These are phyloP conservation scores for Morbakka virulenta DNA, from an alignment of 30 jellyfish, hydroid and myxozoan species.

Conservation along the genomic window DNA sequence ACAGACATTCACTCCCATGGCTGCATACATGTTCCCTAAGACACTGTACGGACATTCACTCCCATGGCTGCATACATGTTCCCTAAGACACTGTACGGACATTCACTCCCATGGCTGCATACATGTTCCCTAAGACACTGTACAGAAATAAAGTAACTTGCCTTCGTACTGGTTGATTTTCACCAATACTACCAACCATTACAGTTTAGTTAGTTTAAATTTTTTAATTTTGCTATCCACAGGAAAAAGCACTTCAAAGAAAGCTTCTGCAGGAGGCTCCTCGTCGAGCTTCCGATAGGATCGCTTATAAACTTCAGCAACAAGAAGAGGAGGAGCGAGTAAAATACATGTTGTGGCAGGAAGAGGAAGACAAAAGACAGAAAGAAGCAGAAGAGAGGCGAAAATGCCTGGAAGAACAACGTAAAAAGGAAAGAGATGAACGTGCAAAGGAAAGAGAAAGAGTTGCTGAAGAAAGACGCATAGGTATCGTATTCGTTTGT, in stretches of 20 bases:
- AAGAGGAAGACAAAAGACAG: conserved; percentile 47
- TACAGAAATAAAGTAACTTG: too few species aligned
- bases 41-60: too few species aligned
- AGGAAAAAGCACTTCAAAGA: conserved; percentile 84
- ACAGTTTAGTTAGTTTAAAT: neutral
- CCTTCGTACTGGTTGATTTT: too few species aligned
- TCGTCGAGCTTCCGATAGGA: conserved; percentile 84
- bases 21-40: too few species aligned
- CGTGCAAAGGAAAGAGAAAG: conserved; percentile 77
- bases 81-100: too few species aligned
- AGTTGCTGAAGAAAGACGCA: conserved; percentile 73
- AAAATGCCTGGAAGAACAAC: conserved; percentile 64
- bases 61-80: too few species aligned
- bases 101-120: too few species aligned
- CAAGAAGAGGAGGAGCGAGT: conserved; percentile 75
- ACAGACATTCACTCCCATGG: too few species aligned
- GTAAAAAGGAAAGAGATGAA: conserved; percentile 68
- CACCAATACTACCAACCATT: neutral
- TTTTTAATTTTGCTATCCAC: neutral
- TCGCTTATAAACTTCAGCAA: conserved; percentile 52
- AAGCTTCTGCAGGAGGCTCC: conserved; percentile 73
- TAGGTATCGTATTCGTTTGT: too few species aligned
- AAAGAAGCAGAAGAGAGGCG: conserved; percentile 79
- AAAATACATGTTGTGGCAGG: conserved; percentile 23
- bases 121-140: too few species aligned